Conservation (phyloP, 2,113 vertebrate genomes). For the Podiceps cristatus region DNA sequence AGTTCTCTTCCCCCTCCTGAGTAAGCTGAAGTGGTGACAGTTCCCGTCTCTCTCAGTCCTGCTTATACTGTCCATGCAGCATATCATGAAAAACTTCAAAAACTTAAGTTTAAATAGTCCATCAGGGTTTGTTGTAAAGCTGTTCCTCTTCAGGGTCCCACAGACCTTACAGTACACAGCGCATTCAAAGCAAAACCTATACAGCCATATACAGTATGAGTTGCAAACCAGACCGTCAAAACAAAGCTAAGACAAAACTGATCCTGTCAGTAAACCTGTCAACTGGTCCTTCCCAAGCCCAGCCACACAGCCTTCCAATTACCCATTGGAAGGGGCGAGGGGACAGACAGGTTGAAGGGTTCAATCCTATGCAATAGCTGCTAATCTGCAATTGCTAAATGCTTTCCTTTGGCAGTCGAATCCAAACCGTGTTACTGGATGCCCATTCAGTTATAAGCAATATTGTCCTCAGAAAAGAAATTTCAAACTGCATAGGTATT, state of each 20-base stretch:
- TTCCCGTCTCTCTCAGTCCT: neutral
- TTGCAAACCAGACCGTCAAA: neutral
- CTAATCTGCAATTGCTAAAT: neutral
- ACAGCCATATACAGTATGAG: no score
- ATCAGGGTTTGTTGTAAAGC: neutral
- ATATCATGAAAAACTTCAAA: neutral
- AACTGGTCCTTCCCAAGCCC: neutral
- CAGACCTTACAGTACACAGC: neutral
- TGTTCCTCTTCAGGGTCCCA: neutral
- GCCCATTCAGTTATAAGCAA: neutral
- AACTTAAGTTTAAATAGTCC: neutral
- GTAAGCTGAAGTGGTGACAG: neutral
- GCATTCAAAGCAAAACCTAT: neutral
- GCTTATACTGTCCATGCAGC: neutral
- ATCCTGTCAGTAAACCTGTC: no score
- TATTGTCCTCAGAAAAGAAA: neutral
- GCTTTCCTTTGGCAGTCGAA: neutral
- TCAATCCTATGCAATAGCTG: neutral
- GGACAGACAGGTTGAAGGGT: neutral
- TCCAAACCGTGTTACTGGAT: neutral
- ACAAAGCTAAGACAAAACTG: neutral
- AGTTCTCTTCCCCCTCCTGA: neutral
- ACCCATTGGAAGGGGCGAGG: neutral
- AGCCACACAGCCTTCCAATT: neutral
- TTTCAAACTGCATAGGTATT: neutral